Evolutionary conservation across 2,888 invertebrate species (phyloP).

Genomic region (Boloria euphrosyne): DNA sequence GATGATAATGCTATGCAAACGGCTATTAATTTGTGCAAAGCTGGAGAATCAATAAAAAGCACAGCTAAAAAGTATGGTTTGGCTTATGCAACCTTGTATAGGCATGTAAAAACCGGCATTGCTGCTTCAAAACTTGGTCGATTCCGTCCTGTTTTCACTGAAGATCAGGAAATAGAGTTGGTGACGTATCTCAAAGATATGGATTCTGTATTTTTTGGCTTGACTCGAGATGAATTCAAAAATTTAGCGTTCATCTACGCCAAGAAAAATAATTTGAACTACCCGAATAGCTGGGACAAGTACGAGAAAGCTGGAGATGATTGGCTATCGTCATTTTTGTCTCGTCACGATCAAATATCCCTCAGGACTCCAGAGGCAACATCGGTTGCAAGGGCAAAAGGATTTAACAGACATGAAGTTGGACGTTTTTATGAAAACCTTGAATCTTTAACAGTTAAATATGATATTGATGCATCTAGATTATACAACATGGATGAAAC

Average conservation of each 20-base stretch:
- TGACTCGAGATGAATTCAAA: conserved; percentile 42
- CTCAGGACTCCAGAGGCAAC: conserved; percentile 44
- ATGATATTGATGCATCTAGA: conserved; percentile 41
- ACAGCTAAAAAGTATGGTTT: conserved; percentile 41
- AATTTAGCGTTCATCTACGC: conserved; percentile 40
- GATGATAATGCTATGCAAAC: conserved; percentile 36
- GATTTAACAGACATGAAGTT: conserved; percentile 44
- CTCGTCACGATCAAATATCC: conserved; percentile 37
- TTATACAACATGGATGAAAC: conserved; percentile 44
- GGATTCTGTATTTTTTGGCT: conserved; percentile 41
- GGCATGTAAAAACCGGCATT: conserved; percentile 37
- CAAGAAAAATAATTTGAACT: conserved; percentile 43
- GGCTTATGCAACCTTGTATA: conserved; percentile 39
- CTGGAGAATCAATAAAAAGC: conserved; percentile 36
- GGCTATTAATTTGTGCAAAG: conserved; percentile 40
- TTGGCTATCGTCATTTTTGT: conserved; percentile 37
- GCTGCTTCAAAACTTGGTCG: conserved; percentile 37
- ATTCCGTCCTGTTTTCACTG: conserved; percentile 41
- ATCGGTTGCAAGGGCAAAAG: conserved; percentile 42
- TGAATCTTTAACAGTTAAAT: conserved; percentile 38
- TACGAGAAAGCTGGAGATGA: conserved; percentile 36
- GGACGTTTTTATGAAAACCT: conserved; percentile 41
- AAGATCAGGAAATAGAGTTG: conserved; percentile 41
- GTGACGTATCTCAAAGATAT: conserved; percentile 41
- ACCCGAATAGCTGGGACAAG: conserved; percentile 42